A percentile compares a stretch with the other conserved stretches of the same genome.
These are phyloP conservation scores for Acleris laterana DNA, from an alignment of 2,888 invertebrate genomes.

Conservation along the genomic window DNA sequence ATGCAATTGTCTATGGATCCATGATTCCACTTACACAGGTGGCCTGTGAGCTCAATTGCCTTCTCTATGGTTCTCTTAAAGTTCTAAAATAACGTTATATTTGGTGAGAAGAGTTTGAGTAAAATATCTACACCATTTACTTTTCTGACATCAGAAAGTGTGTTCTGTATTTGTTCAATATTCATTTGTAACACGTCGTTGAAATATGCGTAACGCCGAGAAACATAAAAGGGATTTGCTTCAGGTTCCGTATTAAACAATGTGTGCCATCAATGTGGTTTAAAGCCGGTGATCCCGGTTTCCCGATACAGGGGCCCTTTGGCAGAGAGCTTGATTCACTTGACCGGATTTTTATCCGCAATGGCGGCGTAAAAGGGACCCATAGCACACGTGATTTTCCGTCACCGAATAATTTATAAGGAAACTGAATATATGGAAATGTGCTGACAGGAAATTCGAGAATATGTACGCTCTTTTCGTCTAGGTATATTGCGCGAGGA, in stretches of 20 bases:
- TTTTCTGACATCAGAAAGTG: too few relatives aligned
- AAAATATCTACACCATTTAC: too few relatives aligned
- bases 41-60: too few relatives aligned
- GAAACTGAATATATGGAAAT: constrained; percentile 31
- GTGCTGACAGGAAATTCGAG: neutral
- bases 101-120: too few relatives aligned
- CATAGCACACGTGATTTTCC: constrained; percentile 31
- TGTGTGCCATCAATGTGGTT: constrained; percentile 12
- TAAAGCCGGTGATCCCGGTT: neutral
- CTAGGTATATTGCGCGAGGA: too few relatives aligned
- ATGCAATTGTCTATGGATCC: too few relatives aligned
- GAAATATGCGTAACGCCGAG: neutral
- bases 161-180: too few relatives aligned
- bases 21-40: too few relatives aligned
- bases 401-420: constrained; percentile 35
- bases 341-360: constrained; percentile 32
- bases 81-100: too few relatives aligned
- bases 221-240: constrained; percentile 6
- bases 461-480: too few relatives aligned
- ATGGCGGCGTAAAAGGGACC: constrained; percentile 22
- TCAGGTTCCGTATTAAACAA: neutral
- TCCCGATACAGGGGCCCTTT: constrained; percentile 23
- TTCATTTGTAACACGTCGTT: too few relatives aligned
- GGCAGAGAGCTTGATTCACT: constrained; percentile 26
- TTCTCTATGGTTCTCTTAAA: too few relatives aligned